phyloP scores from a whole-genome alignment of 2,113 vertebrate species.

The Pseudorasbora parva region DNA sequence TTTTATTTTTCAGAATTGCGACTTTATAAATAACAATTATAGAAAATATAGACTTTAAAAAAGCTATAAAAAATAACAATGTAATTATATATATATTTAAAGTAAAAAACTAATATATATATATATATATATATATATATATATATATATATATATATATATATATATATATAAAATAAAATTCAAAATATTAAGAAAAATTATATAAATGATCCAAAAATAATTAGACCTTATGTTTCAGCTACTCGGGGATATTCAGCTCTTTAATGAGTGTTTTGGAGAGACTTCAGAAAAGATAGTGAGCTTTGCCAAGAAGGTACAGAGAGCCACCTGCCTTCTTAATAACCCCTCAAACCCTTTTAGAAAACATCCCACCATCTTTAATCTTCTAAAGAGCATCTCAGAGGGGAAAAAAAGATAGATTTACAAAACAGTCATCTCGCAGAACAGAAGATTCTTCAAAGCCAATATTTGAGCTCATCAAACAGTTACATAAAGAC shows the following conservation, averaged over 20 bases:
- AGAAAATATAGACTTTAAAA: no score
- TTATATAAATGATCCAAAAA: neutral
- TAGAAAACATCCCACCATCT: neutral
- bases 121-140: no score
- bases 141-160: no score
- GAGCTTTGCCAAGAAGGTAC: neutral
- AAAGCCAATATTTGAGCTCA: neutral
- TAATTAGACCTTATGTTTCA: neutral
- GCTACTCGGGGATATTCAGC: neutral
- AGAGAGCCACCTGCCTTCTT: neutral
- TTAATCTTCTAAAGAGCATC: slow-evolving; percentile 5
- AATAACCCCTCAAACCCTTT: neutral
- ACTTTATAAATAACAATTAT: no score
- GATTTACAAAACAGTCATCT: neutral
- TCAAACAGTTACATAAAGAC: neutral
- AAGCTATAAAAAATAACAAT: no score
- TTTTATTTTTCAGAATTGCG: no score
- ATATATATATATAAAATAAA: neutral
- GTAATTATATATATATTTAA: no score
- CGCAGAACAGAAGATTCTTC: neutral
- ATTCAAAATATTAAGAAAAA: neutral
- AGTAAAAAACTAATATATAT: no score
- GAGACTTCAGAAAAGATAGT: neutral
- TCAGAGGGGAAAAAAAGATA: neutral
- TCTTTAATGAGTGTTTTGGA: neutral